Evolutionary conservation across 2,113 vertebrate genomes (phyloP).

Genomic region (Felis catus): F.catus_Fca126_mat1.0 CM031422.1:14595001-14595500

Average conservation of each 20-base stretch:
- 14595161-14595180: neutral
- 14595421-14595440: no score
- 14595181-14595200: neutral
- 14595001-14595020: neutral
- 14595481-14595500: no score
- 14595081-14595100: neutral
- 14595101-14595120: neutral
- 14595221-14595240: neutral
- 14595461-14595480: no score
- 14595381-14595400: no score
- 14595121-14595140: neutral
- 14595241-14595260: neutral
- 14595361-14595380: neutral
- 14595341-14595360: rapidly evolving
- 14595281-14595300: neutral
- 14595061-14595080: neutral
- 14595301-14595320: neutral
- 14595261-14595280: neutral
- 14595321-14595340: rapidly evolving
- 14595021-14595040: neutral
- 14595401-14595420: no score
- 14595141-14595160: neutral
- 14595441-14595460: no score
- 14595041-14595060: neutral
- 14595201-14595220: neutral